These are phyloP conservation scores for Probaryconus sp. DNA, from an alignment of 1,140 invertebrate species.

Conservation along the genomic window DNA sequence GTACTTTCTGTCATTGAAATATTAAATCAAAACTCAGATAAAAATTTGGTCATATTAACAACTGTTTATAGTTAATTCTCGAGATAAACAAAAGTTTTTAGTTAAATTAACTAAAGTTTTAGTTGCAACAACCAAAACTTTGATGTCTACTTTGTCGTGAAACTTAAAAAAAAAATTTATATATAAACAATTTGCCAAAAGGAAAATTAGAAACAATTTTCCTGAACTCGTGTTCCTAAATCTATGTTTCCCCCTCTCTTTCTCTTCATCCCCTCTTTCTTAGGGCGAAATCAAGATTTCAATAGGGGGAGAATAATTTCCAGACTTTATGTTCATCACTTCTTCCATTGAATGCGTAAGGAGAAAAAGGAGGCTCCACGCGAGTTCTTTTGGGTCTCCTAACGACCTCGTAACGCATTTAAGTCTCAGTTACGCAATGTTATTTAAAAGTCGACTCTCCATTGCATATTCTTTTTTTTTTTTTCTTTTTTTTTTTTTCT, in stretches of 20 bases:
- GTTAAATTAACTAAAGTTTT: too few species aligned
- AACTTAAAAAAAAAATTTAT: too few species aligned
- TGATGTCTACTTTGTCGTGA: too few species aligned
- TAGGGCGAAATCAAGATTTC: slow-evolving; percentile 6
- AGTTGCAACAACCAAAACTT: too few species aligned
- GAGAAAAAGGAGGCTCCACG: slow-evolving; percentile 7
- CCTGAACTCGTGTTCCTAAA: too few species aligned
- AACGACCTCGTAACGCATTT: slow-evolving; percentile 56
- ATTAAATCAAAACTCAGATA: too few species aligned
- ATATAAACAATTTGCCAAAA: too few species aligned
- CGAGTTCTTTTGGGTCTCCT: slow-evolving; percentile 26
- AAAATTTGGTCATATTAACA: too few species aligned
- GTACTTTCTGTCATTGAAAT: too few species aligned
- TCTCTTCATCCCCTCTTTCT: background rate
- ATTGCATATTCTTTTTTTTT: slow-evolving; percentile 1
- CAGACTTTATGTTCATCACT: slow-evolving; percentile 14
- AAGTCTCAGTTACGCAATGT: slow-evolving; percentile 34
- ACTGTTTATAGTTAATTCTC: too few species aligned
- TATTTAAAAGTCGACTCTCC: slow-evolving; percentile 17
- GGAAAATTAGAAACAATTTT: too few species aligned
- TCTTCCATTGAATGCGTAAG: slow-evolving; percentile 20
- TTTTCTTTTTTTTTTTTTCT: background rate
- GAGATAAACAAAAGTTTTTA: too few species aligned
- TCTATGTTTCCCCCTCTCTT: background rate
- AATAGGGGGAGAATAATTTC: slow-evolving; percentile 29